Evolutionary conservation across 2,113 vertebrate species (phyloP).

Genomic region (Caretta caretta): DNA sequence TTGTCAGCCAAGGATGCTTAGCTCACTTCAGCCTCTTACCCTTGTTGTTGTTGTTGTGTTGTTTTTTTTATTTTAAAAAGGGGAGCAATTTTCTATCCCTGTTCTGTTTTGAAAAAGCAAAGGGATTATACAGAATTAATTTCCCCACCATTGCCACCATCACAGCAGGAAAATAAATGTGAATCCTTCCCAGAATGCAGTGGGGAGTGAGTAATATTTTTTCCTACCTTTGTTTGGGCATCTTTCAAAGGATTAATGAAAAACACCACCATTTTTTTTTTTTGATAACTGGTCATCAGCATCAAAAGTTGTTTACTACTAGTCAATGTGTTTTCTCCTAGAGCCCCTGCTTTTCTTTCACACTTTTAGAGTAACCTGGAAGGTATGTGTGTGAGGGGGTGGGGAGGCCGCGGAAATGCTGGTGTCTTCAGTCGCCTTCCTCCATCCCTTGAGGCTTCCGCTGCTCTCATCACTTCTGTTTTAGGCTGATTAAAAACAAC

Average conservation of each 20-base stretch:
- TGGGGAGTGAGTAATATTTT: neutral
- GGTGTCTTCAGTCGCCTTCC: neutral
- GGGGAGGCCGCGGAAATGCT: neutral
- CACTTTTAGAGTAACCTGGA: neutral
- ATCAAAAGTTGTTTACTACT: neutral
- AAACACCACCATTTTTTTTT: neutral
- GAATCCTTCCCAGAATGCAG: neutral
- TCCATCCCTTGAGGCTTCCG: neutral
- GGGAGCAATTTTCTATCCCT: neutral
- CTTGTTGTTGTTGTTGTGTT: rapidly evolving
- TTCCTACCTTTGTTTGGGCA: neutral
- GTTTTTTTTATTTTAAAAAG: neutral
- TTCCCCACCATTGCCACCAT: neutral
- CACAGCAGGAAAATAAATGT: neutral
- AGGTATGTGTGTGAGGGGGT: neutral
- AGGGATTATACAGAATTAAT: neutral
- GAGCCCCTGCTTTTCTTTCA: neutral
- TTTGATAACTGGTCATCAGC: neutral
- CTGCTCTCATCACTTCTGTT: neutral
- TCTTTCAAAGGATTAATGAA: neutral
- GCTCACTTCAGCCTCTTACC: neutral
- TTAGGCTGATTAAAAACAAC: neutral
- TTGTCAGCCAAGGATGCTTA: neutral
- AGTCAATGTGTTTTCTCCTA: neutral
- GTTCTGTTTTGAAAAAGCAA: neutral